phyloP scores from a whole-genome alignment of 1,140 invertebrate species.

The Rhopalosiphum padi region DNA sequence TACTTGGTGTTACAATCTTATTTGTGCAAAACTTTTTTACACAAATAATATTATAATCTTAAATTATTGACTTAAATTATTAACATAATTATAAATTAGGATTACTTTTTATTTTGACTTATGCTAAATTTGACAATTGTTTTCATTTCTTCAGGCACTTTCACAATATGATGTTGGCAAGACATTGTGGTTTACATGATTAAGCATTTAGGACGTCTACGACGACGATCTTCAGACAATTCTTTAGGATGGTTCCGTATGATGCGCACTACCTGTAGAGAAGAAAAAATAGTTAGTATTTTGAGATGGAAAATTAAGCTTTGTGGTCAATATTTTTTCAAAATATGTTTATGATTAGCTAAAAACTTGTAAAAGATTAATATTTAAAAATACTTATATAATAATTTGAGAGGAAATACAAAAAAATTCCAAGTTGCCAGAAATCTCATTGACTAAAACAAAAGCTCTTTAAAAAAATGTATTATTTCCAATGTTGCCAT shows the following conservation, averaged over 20 bases:
- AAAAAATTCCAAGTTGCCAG: too few species aligned
- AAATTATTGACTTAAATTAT: conserved; percentile 27
- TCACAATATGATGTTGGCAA: neutral
- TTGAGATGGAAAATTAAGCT: neutral
- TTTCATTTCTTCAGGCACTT: conserved; percentile 34
- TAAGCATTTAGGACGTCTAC: conserved; percentile 60
- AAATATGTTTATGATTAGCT: neutral
- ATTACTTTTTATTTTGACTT: conserved; percentile 16
- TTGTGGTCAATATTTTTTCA: neutral
- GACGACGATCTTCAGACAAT: conserved; percentile 71
- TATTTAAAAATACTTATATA: too few species aligned
- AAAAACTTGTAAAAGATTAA: neutral
- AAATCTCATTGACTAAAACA: too few species aligned
- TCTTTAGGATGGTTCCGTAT: conserved; percentile 77
- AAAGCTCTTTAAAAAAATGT: too few species aligned
- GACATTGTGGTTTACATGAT: conserved; percentile 43
- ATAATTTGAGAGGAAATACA: too few species aligned
- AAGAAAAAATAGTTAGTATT: neutral
- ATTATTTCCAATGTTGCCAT: too few species aligned
- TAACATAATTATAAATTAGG: conserved; percentile 35
- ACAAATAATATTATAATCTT: conserved; percentile 35
- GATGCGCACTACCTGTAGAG: conserved; percentile 73
- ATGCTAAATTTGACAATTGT: conserved; percentile 17
- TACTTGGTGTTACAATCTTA: conserved; percentile 34
- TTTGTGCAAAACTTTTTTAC: conserved; percentile 20